Conservation (phyloP, 2,113 vertebrate genomes). For the Psilopogon haemacephalus region DNA sequence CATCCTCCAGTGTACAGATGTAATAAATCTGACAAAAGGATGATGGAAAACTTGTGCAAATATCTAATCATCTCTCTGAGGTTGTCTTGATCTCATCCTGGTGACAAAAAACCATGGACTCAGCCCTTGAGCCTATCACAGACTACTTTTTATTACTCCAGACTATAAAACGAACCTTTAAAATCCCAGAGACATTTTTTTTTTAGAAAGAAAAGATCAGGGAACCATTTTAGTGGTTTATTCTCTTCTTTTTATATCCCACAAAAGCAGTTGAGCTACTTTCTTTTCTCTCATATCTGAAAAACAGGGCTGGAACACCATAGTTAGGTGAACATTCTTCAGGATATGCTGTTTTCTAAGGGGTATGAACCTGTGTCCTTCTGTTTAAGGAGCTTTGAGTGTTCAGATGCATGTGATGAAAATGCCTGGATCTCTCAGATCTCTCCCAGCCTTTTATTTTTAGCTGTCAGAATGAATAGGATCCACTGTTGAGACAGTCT, state of each 20-base stretch:
- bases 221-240: not conserved
- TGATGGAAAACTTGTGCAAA: not conserved
- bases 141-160: not conserved
- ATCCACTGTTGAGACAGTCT: not conserved
- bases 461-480: not conserved
- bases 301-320: not conserved
- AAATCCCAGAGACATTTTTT: not conserved
- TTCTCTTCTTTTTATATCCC: not conserved
- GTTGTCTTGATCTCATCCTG: not conserved
- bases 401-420: not conserved
- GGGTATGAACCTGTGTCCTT: not conserved
- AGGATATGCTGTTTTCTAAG: not conserved
- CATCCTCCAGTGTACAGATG: not conserved
- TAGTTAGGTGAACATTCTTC: not conserved
- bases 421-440: not conserved
- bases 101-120: slow-evolving; percentile 16
- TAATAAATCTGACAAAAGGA: slow-evolving; percentile 18
- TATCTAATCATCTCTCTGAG: not conserved
- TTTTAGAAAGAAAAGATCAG: not conserved
- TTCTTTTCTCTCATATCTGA: not conserved
- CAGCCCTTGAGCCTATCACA: not conserved
- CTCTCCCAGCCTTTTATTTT: not conserved
- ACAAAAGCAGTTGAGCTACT: fast-evolving
- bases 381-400: not conserved
- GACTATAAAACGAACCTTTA: not conserved